Percentiles rank a stretch among this genome's conserved stretches.
Evolutionary conservation across 2,888 invertebrate genomes (phyloP).

Genomic region (Quadroppia sp.): DNA sequence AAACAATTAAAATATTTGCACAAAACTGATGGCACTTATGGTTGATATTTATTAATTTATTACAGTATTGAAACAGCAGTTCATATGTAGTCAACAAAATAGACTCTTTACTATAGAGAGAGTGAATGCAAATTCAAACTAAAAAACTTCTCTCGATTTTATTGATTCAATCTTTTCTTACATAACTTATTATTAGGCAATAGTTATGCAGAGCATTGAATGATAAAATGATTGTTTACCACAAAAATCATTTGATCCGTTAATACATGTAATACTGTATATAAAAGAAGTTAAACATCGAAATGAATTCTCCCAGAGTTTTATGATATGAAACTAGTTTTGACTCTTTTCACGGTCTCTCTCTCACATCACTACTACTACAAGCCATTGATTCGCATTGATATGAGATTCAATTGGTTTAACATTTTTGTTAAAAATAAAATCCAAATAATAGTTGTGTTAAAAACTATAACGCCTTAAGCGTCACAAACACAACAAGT

Average conservation of each 20-base stretch:
- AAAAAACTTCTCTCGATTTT: neutral
- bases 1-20: too few relatives aligned
- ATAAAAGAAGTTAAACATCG: neutral
- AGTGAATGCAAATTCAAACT: neutral
- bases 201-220: too few relatives aligned
- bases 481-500: constrained; percentile 12
- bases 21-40: too few relatives aligned
- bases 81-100: too few relatives aligned
- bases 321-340: constrained; percentile 12
- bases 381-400: constrained; percentile 18
- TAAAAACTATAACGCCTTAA: constrained; percentile 22
- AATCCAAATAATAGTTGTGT: constrained; percentile 20
- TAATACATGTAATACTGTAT: neutral
- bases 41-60: too few relatives aligned
- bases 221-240: neutral
- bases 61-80: too few relatives aligned
- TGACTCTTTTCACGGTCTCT: constrained; percentile 5
- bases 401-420: constrained; percentile 10
- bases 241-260: neutral
- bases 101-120: too few relatives aligned
- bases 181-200: too few relatives aligned
- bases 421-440: neutral
- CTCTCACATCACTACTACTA: constrained; percentile 28
- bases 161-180: neutral
- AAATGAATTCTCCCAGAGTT: neutral